Evolutionary conservation across 23 tunicate species (phyloP).

Genomic region (Oikopleura albicans): DNA sequence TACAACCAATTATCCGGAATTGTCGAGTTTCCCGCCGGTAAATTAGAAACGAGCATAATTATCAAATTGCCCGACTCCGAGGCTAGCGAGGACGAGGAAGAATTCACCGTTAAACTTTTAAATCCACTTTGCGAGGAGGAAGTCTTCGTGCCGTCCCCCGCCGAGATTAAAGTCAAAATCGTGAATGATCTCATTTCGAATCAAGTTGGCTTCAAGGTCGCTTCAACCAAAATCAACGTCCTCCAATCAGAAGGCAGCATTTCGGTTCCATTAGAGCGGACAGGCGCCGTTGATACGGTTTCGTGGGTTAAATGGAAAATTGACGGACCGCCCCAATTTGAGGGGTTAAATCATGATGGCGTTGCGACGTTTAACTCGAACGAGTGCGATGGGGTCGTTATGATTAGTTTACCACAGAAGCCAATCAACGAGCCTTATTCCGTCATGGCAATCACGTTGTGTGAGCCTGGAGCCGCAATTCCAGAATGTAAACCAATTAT

Average conservation of each 20-base stretch:
- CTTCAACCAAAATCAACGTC: neutral
- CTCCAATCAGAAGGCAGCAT: neutral
- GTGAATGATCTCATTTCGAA: neutral
- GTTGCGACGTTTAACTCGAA: neutral
- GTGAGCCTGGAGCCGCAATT: constrained; percentile 1
- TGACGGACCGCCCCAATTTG: constrained; percentile 7
- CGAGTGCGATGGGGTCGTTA: neutral
- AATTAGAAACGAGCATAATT: neutral
- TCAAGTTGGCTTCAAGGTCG: constrained; percentile 3
- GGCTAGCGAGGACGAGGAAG: neutral
- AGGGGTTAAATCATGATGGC: neutral
- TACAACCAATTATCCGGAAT: neutral
- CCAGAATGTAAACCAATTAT: neutral
- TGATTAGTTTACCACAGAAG: neutral
- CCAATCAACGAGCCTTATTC: constrained; percentile 10
- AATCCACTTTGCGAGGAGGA: neutral
- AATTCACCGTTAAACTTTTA: neutral
- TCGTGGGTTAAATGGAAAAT: constrained; percentile 17
- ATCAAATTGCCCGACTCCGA: neutral
- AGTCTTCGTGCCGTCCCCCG: neutral
- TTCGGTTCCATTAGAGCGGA: neutral
- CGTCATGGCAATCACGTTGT: neutral
- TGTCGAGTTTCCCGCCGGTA: neutral
- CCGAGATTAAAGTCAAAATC: neutral
- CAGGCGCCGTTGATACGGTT: neutral